phyloP scores from a whole-genome alignment of 2,888 invertebrate species.

The Asteroscopus sphinx region DNA sequence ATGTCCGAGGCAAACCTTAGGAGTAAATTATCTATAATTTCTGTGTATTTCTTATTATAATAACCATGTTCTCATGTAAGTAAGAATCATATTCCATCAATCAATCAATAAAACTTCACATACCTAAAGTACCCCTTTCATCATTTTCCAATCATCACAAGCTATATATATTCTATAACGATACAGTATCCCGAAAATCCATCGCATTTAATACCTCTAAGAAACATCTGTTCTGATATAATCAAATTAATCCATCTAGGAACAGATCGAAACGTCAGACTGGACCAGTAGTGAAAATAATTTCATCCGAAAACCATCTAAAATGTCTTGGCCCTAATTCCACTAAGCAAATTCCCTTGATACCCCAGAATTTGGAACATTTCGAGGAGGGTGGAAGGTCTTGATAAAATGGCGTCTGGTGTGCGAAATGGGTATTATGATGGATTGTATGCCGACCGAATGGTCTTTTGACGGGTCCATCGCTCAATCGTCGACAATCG shows the following conservation, averaged over 20 bases:
- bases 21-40: too few relatives aligned
- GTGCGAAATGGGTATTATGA: slow-evolving; percentile 79
- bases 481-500: slow-evolving; percentile 85
- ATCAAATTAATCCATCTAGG: slow-evolving; percentile 90
- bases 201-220: slow-evolving; percentile 53
- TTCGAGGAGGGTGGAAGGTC: slow-evolving; percentile 55
- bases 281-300: slow-evolving; percentile 85
- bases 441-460: slow-evolving; percentile 83
- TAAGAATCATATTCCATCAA: too few relatives aligned
- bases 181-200: slow-evolving; percentile 14
- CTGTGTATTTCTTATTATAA: too few relatives aligned
- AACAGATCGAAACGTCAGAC: slow-evolving; percentile 88
- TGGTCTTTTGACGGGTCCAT: slow-evolving; percentile 85
- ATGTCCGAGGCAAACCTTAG: too few relatives aligned
- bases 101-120: background rate
- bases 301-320: slow-evolving; percentile 74
- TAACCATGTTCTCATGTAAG: too few relatives aligned
- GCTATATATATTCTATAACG: slow-evolving; percentile 14
- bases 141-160: slow-evolving; percentile 8
- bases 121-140: background rate
- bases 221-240: slow-evolving; percentile 85
- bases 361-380: slow-evolving; percentile 3
- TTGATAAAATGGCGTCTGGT: slow-evolving; percentile 62
- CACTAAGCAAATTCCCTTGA: slow-evolving; percentile 16
- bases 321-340: slow-evolving; percentile 54